Base-by-base conservation (phyloP, 2,113 vertebrate species). In the Xiphias gladius region DNA sequence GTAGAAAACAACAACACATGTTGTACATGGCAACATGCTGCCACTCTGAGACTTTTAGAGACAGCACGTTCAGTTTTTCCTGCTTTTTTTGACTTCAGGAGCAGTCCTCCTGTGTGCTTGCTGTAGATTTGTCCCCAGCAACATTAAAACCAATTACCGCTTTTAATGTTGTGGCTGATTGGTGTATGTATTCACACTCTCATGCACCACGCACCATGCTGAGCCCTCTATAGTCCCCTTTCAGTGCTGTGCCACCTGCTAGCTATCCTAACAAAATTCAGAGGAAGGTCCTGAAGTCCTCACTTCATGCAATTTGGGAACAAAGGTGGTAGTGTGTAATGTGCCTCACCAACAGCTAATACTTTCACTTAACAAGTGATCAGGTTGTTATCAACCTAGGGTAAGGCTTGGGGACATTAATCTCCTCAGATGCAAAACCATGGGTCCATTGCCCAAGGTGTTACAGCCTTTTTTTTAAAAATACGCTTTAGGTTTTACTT, bases 361-460 rank as follows among this genome's bases (percentile, higher is more conserved):
- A 58, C 82, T 88, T 90, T 85, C 77, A 81, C 85, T 89, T 81
- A 80, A 74, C 69, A 86, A 80, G 64, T 86, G 81, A 87, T 86
- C 65, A 57, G 78, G 64, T 79, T 86, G 71, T 93, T 83, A 85
- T 82, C 67, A 43, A 58, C 62, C 74, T 80, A 67, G 30, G 55
- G 35, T 84, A 58, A 30, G 30, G 62, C 79, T 65, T 0, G 6
- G 10, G 17, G 58, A 73, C 59, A 62, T 52, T 85, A 87, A 88
- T 80, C 70, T 78, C 50, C 77, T 80, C 55, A n/a, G 37, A 86
- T 79, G 39, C 55, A 84, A 88, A 85, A 84, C 41, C 32, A 22
- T 55, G 37, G 59, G 52, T 80, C 65, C 54, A 67, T 83, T 81
- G 73, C 76, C 64, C 50, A 82, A 81, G 82, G 80, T 91, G 77